Evolutionary conservation across 2,797 vertebrate species (phyloP).

Genomic region (Decapterus maruadsi): DNA sequence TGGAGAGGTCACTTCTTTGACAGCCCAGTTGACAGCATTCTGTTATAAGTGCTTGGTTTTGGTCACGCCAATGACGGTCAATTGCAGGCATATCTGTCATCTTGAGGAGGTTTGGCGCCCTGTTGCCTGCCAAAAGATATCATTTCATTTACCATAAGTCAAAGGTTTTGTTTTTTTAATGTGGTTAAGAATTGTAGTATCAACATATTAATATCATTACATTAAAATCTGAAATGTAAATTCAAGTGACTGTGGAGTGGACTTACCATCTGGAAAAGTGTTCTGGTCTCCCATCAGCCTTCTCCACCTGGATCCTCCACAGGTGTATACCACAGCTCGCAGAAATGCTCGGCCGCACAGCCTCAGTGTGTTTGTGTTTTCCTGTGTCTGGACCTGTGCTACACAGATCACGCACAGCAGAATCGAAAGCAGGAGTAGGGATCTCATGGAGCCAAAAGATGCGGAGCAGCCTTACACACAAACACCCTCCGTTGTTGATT

Average conservation of each 20-base stretch:
- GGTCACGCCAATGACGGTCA: conserved; percentile 59
- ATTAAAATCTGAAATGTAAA: background rate
- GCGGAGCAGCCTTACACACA: background rate
- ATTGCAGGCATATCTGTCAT: conserved; percentile 15
- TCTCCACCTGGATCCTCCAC: conserved; percentile 86
- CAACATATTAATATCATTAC: background rate
- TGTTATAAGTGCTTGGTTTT: conserved; percentile 65
- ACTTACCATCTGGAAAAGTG: conserved; percentile 68
- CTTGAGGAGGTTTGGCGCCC: conserved; percentile 33
- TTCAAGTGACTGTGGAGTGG: conserved; percentile 13
- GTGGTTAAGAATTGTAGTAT: background rate
- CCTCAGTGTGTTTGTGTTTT: conserved; percentile 61
- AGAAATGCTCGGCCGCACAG: conserved; percentile 83
- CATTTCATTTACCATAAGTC: background rate
- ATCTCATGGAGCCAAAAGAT: conserved; percentile 69
- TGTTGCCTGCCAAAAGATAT: conserved; percentile 57
- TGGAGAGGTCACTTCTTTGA: conserved; percentile 76
- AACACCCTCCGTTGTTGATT: conserved; percentile 12
- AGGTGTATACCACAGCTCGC: conserved; percentile 82
- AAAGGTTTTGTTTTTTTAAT: background rate
- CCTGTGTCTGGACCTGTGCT: conserved; percentile 49
- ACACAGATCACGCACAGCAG: conserved; percentile 67
- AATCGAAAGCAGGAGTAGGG: conserved; percentile 55
- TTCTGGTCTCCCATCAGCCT: conserved; percentile 62
- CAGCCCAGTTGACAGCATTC: conserved; percentile 82